Evolutionary conservation across 2,797 vertebrate genomes (phyloP), one percentile per base, ranked within the genome.

Genomic region (Chaenodraco wilsoni): DNA sequence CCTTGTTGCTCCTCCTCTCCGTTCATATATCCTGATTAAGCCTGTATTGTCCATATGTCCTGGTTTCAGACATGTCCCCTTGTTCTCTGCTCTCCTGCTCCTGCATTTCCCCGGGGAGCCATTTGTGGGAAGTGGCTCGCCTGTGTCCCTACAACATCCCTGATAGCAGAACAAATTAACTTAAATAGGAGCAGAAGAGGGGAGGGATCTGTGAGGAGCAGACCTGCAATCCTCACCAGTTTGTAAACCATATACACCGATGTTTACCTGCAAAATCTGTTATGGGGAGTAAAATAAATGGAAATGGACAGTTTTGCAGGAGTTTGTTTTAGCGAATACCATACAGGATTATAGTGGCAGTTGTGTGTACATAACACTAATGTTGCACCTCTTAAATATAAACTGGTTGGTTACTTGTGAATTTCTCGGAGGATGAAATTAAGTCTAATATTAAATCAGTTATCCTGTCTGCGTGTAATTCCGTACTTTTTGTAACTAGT

Each of bases 1-100:
- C 84, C 78, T 86, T 4, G 72, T 88, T 86, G 45, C 51, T 73
- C 31, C 19, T 66, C 55, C 63, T 37, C 19, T 52, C 23, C 3
- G 1, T 60, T 85, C 87, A 81, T 90, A 83, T 52, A 84, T 90
- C 85, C 82, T 75, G 69, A 84, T 89, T 90, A 82, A n/a, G 19
- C 65, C 13, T 0, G 3, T 44, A 37, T 60, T 60, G 51, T 83
- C 81, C 72, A 78, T 87, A 86, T 87, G 84, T 87, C 67, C 79
- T 85, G 49, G 9, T 85, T 89, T 72, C 17, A 52, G 72, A 69
- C 37, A 21, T 63, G 78, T 64, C 61, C 33, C 61, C 69, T 80
- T 78, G 72, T 73, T 78, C 77, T 85, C 62, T 64, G 64, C 61
- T 82, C 79, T 73, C 69, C 59, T 54, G 77, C 72, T 65, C 63